A percentile compares a stretch with the other conserved stretches of the same genome.
Evolutionary conservation across 2,797 vertebrate species (phyloP).

Genomic region (Spea hammondii): DNA sequence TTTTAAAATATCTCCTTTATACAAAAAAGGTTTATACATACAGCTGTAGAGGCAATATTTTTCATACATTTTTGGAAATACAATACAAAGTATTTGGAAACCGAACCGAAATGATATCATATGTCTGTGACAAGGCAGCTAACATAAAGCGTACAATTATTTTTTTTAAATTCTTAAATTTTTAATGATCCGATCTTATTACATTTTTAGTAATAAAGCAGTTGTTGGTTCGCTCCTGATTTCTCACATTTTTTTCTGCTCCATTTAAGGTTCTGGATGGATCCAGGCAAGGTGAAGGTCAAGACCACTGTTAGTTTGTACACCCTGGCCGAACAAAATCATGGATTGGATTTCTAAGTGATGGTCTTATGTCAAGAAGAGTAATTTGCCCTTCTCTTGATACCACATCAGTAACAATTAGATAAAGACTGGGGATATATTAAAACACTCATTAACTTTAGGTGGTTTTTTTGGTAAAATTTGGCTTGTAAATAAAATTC

Average conservation of each 20-base stretch:
- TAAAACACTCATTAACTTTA: constrained; percentile 73
- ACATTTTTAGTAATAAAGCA: constrained; percentile 13
- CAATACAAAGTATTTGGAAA: too few species aligned
- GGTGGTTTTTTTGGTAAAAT: constrained; percentile 65
- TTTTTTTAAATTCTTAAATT: too few species aligned
- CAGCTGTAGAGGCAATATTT: too few species aligned
- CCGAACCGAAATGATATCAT: too few species aligned
- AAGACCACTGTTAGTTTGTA: constrained; percentile 79
- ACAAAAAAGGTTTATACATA: too few species aligned
- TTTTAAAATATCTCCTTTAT: too few species aligned
- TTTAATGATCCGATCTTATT: not conserved
- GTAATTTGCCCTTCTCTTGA: constrained; percentile 79
- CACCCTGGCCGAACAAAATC: constrained; percentile 71
- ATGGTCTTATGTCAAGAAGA: constrained; percentile 80
- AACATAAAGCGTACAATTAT: too few species aligned
- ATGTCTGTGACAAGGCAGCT: too few species aligned
- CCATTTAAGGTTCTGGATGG: constrained; percentile 76
- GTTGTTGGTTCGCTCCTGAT: constrained; percentile 69
- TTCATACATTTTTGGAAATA: too few species aligned
- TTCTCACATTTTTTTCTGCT: constrained; percentile 67
- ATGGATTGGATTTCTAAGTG: constrained; percentile 79
- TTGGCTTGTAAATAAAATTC: constrained; percentile 60
- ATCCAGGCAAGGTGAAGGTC: constrained; percentile 72
- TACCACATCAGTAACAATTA: constrained; percentile 74
- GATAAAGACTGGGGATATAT: constrained; percentile 77